Evolutionary conservation across 2,888 invertebrate genomes (phyloP).

Genomic region (Colletes collaris): DNA sequence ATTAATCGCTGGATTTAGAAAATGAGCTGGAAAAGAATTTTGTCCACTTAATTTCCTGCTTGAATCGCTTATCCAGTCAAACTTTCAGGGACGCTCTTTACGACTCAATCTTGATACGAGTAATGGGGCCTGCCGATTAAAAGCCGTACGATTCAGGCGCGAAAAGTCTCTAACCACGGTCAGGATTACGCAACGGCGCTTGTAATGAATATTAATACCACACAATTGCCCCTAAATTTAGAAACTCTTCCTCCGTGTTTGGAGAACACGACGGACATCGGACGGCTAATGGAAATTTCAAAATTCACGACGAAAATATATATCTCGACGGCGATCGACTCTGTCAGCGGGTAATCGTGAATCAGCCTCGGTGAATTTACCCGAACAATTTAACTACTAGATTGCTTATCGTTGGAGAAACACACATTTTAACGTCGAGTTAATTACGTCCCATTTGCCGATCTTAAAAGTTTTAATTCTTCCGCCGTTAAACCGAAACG

Average conservation of each 20-base stretch:
- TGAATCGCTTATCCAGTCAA: background rate
- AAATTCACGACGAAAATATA: background rate
- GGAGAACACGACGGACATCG: too few species aligned
- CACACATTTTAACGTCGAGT: background rate
- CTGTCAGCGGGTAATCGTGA: background rate
- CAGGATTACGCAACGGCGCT: too few species aligned
- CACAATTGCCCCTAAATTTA: too few species aligned
- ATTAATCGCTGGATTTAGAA: conserved; percentile 21
- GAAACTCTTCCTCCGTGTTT: too few species aligned
- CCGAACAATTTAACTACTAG: background rate
- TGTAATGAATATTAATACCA: conserved; percentile 15
- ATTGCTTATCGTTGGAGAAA: background rate
- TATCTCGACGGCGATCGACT: background rate
- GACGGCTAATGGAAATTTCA: background rate
- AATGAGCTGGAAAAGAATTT: background rate
- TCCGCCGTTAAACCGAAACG: conserved; percentile 8
- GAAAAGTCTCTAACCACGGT: background rate
- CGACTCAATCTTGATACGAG: conserved; percentile 11
- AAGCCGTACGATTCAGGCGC: background rate
- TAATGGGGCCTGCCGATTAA: conserved; percentile 3
- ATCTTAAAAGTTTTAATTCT: background rate
- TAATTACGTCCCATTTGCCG: background rate
- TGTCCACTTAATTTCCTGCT: background rate
- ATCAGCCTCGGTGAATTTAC: background rate
- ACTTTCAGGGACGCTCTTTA: conserved; percentile 9